A percentile compares a stretch with the other conserved stretches of the same genome.
These are phyloP conservation scores for Zosterops pallidus DNA, from an alignment of 2,113 vertebrate genomes.

Conservation along the genomic window DNA sequence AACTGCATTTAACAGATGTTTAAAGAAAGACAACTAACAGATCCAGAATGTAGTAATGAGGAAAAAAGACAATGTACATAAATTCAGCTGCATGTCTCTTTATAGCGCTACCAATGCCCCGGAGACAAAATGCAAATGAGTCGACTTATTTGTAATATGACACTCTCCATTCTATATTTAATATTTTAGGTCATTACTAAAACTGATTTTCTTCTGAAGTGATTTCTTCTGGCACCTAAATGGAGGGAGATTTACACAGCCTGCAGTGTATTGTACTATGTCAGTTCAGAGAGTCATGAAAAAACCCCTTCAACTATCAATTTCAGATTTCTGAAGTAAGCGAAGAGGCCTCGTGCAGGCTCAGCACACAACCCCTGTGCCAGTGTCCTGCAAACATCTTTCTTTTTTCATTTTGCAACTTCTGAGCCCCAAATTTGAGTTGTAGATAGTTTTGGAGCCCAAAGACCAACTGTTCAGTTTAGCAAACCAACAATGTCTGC, in stretches of 20 bases:
- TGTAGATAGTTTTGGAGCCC: slow-evolving; percentile 71
- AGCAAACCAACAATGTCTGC: slow-evolving; percentile 82
- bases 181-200: slow-evolving; percentile 62
- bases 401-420: slow-evolving; percentile 61
- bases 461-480: slow-evolving; percentile 80
- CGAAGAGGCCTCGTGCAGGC: slow-evolving; percentile 33
- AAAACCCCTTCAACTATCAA: slow-evolving; percentile 9
- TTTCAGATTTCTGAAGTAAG: slow-evolving; percentile 56
- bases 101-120: slow-evolving; percentile 39
- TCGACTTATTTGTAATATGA: slow-evolving; percentile 65
- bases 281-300: slow-evolving; percentile 25
- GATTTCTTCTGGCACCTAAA: slow-evolving; percentile 57
- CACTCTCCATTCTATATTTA: slow-evolving; percentile 65
- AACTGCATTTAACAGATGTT: slow-evolving; percentile 81
- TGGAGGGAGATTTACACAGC: slow-evolving; percentile 52
- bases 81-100: slow-evolving; percentile 61
- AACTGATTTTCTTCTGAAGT: slow-evolving; percentile 64
- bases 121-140: slow-evolving; percentile 69
- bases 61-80: slow-evolving; percentile 69
- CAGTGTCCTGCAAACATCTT: slow-evolving; percentile 49
- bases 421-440: slow-evolving; percentile 71
- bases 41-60: slow-evolving; percentile 71
- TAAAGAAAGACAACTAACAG: slow-evolving; percentile 76
- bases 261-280: slow-evolving; percentile 30
- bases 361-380: not conserved